Evolutionary conservation across 2,797 vertebrate species (phyloP), one percentile per base, ranked within the genome.

Genomic region (Peromyscus aztecus): DNA sequence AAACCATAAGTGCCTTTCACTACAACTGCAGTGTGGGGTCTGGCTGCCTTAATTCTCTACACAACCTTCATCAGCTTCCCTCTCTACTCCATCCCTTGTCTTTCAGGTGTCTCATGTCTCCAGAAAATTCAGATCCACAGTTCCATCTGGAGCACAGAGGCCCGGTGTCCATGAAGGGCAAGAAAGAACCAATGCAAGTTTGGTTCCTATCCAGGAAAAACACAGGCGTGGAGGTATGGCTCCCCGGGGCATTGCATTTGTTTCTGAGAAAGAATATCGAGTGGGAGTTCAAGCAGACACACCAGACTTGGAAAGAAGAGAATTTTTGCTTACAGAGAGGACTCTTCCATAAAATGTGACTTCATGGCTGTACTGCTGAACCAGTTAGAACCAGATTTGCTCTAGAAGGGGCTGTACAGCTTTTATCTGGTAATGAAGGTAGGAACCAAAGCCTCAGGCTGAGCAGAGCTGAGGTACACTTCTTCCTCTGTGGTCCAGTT

Each of bases 151-250:
- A 99, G 96, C 99, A 99, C 97, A 99, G 99, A 96, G 99, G 99
- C 88, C 99, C 99, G 0, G 93, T 99, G 97, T 99, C 99, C 98
- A 99, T 99, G 99, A 99, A 99, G 98, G 99, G 99, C 81, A 99
- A 99, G 98, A 99, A 99, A 98, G 99, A 99, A 17, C 99, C 99
- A 24, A 99, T 99, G 99, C 99, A 99, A 98, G 99, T 99, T 97
- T 99, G 99, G 99, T 99, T 99, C 98, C 99, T 99, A 91, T 99
- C 99, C 93, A 99, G 99, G 98, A 99, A 99, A 98, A 98, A 96
- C 96, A 98, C 98, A 92, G 99, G 99, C 97, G 97, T 97, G 69
- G 98, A 99, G 98, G 98, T 98, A 97, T 98, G 98, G 98, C 90
- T 97, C 97, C 97, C 76, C 59, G 87, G 86, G 91, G 67, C 76